These are phyloP conservation scores for Phainopepla nitens DNA, from an alignment of 2,113 vertebrate genomes.

Conservation along the genomic window DNA sequence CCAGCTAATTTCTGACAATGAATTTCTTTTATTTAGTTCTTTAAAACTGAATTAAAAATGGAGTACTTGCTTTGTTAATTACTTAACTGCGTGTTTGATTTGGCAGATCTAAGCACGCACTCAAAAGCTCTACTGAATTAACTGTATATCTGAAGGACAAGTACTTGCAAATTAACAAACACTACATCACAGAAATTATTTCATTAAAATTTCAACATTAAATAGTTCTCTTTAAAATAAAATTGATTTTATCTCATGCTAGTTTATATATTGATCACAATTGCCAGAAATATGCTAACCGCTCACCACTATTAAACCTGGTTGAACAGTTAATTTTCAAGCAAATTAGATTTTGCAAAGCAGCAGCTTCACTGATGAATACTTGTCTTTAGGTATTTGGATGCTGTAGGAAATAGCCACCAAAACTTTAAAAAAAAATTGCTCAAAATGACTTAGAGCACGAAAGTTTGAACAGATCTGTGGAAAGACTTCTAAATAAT, in stretches of 20 bases:
- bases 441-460: neutral
- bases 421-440: neutral
- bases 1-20: neutral
- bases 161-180: constrained; percentile 14
- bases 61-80: constrained; percentile 8
- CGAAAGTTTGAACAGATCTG: neutral
- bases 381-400: neutral
- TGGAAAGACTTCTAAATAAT: neutral
- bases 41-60: neutral
- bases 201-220: constrained; percentile 48
- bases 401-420: neutral
- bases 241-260: constrained; percentile 39
- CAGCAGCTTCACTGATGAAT: neutral
- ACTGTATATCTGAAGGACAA: neutral
- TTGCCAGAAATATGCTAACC: neutral
- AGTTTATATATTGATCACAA: constrained; percentile 1
- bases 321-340: neutral
- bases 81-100: constrained; percentile 1
- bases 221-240: constrained; percentile 42
- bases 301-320: neutral
- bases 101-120: neutral
- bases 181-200: constrained; percentile 11
- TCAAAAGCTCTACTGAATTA: neutral
- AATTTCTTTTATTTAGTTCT: neutral
- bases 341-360: neutral